A percentile compares a stretch with the other conserved stretches of the same genome.
These are phyloP conservation scores for Archivesica marissinica DNA, from an alignment of 1,140 invertebrate species.

Conservation along the genomic window DNA sequence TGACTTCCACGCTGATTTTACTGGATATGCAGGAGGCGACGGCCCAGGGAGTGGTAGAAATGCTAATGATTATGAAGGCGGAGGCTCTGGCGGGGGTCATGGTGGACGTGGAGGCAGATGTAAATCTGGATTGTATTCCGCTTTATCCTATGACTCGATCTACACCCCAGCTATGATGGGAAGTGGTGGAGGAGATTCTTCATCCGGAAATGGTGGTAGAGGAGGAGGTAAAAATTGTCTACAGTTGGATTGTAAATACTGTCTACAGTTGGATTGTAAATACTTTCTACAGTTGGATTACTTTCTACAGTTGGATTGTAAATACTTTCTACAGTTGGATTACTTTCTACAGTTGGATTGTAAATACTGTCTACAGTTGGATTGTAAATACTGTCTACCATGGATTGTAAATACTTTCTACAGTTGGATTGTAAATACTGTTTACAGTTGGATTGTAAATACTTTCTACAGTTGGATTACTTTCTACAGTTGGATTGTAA, in stretches of 20 bases:
- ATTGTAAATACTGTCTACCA: too few species aligned
- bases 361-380: too few species aligned
- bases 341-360: too few species aligned
- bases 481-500: too few species aligned
- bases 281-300: not conserved
- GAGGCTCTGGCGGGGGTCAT: conserved; percentile 75
- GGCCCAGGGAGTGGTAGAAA: conserved; percentile 70
- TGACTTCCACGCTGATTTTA: conserved; percentile 75
- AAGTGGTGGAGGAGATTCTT: conserved; percentile 71
- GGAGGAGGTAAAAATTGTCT: conserved; percentile 69
- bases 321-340: too few species aligned
- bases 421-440: too few species aligned
- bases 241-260: not conserved
- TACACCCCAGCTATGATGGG: conserved; percentile 69
- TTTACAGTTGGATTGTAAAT: too few species aligned
- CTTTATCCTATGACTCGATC: conserved; percentile 71
- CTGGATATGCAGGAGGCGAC: conserved; percentile 65
- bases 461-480: too few species aligned
- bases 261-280: not conserved
- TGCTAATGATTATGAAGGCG: conserved; percentile 58
- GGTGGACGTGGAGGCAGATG: conserved; percentile 74
- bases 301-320: not conserved
- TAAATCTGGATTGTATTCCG: conserved; percentile 69
- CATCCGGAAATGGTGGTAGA: conserved; percentile 63
- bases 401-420: too few species aligned